These are phyloP conservation scores for Pyrgilauda ruficollis DNA, from an alignment of 2,113 vertebrate genomes.

Conservation along the genomic window DNA sequence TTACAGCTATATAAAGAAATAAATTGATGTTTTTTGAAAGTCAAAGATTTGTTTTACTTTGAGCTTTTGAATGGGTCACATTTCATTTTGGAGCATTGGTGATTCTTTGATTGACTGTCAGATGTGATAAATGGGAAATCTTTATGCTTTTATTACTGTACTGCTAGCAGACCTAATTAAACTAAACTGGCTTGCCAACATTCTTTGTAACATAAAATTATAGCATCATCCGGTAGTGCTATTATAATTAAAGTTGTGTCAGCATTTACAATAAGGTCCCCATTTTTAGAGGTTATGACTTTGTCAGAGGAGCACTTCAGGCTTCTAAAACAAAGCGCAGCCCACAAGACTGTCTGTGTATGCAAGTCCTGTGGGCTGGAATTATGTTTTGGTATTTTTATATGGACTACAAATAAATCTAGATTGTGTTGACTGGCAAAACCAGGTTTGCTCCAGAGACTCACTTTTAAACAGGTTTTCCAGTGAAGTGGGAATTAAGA, in stretches of 20 bases:
- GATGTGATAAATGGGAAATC: constrained; percentile 80
- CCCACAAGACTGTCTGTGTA: neutral
- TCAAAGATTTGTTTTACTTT: constrained; percentile 59
- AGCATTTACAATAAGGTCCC: constrained; percentile 58
- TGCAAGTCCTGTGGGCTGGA: neutral
- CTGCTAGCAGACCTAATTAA: constrained; percentile 75
- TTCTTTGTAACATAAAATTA: constrained; percentile 73
- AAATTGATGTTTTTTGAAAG: constrained; percentile 10
- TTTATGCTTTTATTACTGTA: constrained; percentile 77
- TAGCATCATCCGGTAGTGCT: constrained; percentile 27
- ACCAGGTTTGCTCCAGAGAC: neutral
- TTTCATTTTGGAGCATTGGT: constrained; percentile 73
- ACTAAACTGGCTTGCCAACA: constrained; percentile 61
- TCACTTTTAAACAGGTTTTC: neutral
- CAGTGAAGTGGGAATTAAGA: neutral
- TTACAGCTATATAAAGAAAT: neutral
- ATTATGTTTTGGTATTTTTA: neutral
- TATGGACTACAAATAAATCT: neutral
- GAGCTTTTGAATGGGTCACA: constrained; percentile 64
- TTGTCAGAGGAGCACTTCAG: constrained; percentile 31
- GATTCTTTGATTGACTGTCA: constrained; percentile 78
- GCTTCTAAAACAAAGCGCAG: neutral
- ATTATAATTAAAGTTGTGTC: constrained; percentile 68
- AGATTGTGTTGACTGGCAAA: neutral
- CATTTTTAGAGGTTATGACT: constrained; percentile 46